These are phyloP conservation scores for Eptesicus fuscus DNA, from an alignment of 2,113 vertebrate genomes.

Conservation along the genomic window DNA sequence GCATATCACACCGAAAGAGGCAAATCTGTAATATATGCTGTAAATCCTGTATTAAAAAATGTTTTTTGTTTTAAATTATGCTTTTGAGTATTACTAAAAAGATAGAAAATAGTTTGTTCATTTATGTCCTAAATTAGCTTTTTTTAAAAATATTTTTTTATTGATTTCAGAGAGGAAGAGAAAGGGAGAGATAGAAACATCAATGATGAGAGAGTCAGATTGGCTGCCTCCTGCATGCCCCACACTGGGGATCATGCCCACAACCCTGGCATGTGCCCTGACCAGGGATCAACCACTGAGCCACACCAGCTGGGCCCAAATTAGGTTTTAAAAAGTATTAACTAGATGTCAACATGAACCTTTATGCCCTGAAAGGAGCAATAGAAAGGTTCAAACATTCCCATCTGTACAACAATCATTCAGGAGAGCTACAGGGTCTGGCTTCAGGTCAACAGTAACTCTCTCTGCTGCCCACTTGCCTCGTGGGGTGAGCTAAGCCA, in stretches of 20 bases:
- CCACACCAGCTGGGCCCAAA: background rate
- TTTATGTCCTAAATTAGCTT: background rate
- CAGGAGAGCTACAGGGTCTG: background rate
- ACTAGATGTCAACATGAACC: background rate
- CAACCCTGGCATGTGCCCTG: no score
- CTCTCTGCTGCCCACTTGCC: background rate
- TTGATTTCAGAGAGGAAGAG: no score
- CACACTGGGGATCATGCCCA: no score
- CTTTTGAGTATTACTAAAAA: slow-evolving; percentile 17
- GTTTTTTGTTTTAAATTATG: background rate
- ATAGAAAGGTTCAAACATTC: background rate
- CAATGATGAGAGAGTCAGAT: no score
- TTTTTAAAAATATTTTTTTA: background rate
- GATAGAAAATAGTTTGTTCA: background rate
- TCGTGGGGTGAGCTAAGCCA: background rate
- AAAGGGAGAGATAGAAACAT: no score
- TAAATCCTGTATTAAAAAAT: background rate
- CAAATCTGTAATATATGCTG: background rate
- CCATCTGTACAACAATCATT: background rate
- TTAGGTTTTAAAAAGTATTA: background rate
- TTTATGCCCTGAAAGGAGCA: background rate
- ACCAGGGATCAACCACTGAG: no score
- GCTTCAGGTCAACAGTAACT: background rate
- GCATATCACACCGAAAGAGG: background rate
- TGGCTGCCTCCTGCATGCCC: no score